Conservation (phyloP, 2,113 vertebrate genomes). For the Atractosteus spatula region DNA sequence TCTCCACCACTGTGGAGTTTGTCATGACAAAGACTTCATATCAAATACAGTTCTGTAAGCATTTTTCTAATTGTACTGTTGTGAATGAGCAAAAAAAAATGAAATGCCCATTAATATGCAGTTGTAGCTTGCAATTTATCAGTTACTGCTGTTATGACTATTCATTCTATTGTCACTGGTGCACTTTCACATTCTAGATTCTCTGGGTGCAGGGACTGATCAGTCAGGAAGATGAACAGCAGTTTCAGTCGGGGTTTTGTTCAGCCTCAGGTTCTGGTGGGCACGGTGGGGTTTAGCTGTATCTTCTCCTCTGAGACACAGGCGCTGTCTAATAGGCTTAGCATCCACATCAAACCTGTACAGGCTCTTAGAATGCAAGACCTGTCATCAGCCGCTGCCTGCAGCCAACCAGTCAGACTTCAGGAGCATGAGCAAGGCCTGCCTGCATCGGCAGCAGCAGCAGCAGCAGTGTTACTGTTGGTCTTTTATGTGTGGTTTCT, state of each 20-base stretch:
- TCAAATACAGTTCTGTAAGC: too few species aligned
- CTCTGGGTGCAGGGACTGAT: neutral
- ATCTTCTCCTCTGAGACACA: constrained; percentile 41
- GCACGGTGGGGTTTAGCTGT: constrained; percentile 34
- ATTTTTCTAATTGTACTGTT: too few species aligned
- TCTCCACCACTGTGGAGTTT: too few species aligned
- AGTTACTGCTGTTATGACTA: too few species aligned
- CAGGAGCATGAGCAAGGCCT: constrained; percentile 55
- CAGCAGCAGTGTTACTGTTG: too few species aligned
- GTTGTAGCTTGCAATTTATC: too few species aligned
- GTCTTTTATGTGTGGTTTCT: neutral
- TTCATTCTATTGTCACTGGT: neutral
- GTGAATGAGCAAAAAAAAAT: neutral
- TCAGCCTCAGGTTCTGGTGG: constrained; percentile 1
- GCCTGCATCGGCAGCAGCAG: constrained; percentile 19
- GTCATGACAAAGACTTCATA: too few species aligned
- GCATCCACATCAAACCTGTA: constrained; percentile 54
- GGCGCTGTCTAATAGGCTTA: constrained; percentile 52
- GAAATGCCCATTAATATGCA: neutral
- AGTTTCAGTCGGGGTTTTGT: constrained; percentile 23
- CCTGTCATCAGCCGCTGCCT: constrained; percentile 52
- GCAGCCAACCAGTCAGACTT: constrained; percentile 51
- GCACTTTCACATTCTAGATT: neutral
- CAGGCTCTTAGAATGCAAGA: constrained; percentile 46
- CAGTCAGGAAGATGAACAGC: neutral